Base-by-base conservation (phyloP, 2,888 invertebrate species). In the Rotaria socialis region DNA sequence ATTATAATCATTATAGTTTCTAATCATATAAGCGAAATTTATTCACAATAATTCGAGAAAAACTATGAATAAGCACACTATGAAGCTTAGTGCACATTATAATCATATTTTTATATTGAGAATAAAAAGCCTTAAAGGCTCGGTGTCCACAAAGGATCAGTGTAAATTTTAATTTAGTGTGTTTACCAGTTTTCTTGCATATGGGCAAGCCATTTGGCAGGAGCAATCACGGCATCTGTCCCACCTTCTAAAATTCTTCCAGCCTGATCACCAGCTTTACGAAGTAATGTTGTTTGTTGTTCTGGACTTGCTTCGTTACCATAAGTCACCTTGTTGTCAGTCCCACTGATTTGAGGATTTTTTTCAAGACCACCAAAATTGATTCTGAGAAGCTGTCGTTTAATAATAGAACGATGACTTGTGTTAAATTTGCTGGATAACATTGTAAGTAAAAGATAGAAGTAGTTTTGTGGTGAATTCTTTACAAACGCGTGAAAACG, bases 151-250 rank as follows among this genome's bases (percentile, higher is more conserved):
- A 67, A 35, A 35, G 67, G 67, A 67, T 67, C 35, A 67, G 6
- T 67, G 6, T 50, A 50, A 8, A 50, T 50, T 50, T 50, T 50
- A 50, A 50, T 50, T 2, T 50, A 50, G 14, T 50, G 50, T 50
- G 8, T 27, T 14, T 67, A 67, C 35, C 67, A 67, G 11, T 67
- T 35, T n/a, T 67, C 67, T 35, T 67, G 35, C 27, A 67, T 67
- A 22, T 67, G 27, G 35, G 67, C 67, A 67, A 67, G 67, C 67
- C 67, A 67, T 67, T 67, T 67, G 27, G 35, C 67, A n/a, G 67
- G 67, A 67, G 67, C 67, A 67, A 67, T 22, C 27, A 67, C 35
- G 2, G 27, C 27, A 27, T 22, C n/a, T 6, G 67, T 67, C 10
- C 67, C 67, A 16, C 67, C 67, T 67, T 67, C 67, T 67, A 67